Base-by-base conservation (phyloP, 2,113 vertebrate genomes). In the Stigmatopora nigra region DNA sequence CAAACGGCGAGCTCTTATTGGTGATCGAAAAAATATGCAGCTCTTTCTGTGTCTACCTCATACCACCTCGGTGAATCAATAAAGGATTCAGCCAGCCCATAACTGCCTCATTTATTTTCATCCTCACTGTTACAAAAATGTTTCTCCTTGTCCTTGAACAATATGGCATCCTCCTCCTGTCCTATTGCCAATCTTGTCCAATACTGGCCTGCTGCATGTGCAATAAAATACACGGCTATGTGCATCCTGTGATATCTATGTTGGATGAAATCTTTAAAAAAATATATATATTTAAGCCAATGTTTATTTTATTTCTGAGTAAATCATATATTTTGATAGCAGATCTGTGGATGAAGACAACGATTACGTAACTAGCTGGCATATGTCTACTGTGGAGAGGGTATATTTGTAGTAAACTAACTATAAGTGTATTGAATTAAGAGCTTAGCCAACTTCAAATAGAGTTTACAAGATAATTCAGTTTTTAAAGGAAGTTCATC, bases 11-110 rank as follows among this genome's bases (percentile, higher is more conserved):
- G 64, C 48, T 65, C 72, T 73, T 71, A 82, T 82, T 82, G 85
- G 79, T 73, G 83, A 84, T 82, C 69, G 72, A 71, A 77, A 77
- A 86, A 75, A 87, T 76, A 81, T 78, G 84, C 65, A 74, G 73
- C 80, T 72, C 78, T 82, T 61, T 73, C 63, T 72, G 68, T 22
- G 66, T 17, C 70, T 44, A 60, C 41, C 53, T 31, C 49, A 63
- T 61, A 69, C 66, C 58, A 63, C 72, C 70, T 70, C 47, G 25
- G 70, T 72, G 57, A 78, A 78, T 84, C 71, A 76, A 76, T 67
- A 58, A 51, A 31, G 65, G 68, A 69, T 67, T 67, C 67, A 62
- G 68, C 68, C 70, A 65, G 56, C 58, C 35, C 17, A 67, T 62
- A 62, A 56, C 65, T 48, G 16, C 7, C 70, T 72, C 70, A 69